Percentiles rank a stretch among this genome's conserved stretches.
These are phyloP conservation scores for Melanotus villosus DNA, from an alignment of 2,888 invertebrate species.

Conservation along the genomic window DNA sequence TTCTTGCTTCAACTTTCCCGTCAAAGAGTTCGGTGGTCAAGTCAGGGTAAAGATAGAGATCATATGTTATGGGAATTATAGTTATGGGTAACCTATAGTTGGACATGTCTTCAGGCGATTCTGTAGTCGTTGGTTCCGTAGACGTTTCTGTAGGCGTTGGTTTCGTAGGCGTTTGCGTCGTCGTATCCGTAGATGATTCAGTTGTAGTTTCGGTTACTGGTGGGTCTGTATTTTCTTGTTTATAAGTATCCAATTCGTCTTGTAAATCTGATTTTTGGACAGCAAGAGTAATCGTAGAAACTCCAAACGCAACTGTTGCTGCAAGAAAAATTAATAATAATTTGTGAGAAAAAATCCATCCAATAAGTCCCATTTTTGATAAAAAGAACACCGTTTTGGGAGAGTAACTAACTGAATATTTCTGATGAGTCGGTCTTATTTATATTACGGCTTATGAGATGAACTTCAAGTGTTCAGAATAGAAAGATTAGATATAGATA, in stretches of 20 bases:
- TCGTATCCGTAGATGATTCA: slow-evolving; percentile 52
- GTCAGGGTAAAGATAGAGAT: slow-evolving; percentile 78
- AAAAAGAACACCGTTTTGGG: too few species aligned
- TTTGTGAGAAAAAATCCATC: slow-evolving; percentile 62
- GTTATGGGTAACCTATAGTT: slow-evolving; percentile 73
- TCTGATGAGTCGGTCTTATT: too few species aligned
- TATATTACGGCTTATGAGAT: too few species aligned
- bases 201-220: too few species aligned
- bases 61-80: slow-evolving; percentile 77
- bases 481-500: too few species aligned
- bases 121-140: slow-evolving; percentile 28
- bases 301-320: slow-evolving; percentile 66
- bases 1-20: slow-evolving; percentile 72
- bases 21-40: slow-evolving; percentile 71
- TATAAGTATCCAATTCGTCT: slow-evolving; percentile 51
- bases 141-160: slow-evolving; percentile 32
- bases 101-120: slow-evolving; percentile 51
- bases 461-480: too few species aligned
- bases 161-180: slow-evolving; percentile 22
- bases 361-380: slow-evolving; percentile 49
- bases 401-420: too few species aligned
- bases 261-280: slow-evolving; percentile 64
- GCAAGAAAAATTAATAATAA: slow-evolving; percentile 64
- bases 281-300: slow-evolving; percentile 72
- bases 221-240: too few species aligned